Conservation (phyloP, 2,113 vertebrate species). For the Rhegmatorhina hoffmannsi region DNA sequence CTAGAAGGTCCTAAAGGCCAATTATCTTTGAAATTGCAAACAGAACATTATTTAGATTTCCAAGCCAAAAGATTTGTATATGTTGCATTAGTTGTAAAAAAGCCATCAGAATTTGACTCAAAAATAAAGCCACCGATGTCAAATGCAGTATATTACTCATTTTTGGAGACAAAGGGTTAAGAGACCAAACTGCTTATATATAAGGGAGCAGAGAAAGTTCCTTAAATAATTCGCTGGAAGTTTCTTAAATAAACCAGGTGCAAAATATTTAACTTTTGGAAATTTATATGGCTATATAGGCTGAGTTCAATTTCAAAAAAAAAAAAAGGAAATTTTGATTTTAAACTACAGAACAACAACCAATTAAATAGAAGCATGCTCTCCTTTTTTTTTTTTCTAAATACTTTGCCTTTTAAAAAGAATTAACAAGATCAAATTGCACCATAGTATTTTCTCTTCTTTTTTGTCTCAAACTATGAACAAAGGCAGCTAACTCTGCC, state of each 20-base stretch:
- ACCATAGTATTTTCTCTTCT: not conserved
- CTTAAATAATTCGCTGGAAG: not conserved
- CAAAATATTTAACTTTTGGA: not conserved
- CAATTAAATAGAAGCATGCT: not conserved
- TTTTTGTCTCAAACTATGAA: not conserved
- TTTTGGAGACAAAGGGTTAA: not conserved
- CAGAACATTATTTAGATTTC: not conserved
- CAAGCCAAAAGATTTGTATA: not conserved
- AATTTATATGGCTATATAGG: not conserved
- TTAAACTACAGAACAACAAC: not conserved
- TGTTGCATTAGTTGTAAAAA: not conserved
- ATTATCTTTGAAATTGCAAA: not conserved
- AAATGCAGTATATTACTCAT: not conserved
- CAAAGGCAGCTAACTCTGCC: not conserved
- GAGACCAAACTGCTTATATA: not conserved
- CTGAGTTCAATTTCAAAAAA: not conserved
- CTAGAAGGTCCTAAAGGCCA: not conserved
- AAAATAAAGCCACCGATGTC: not conserved
- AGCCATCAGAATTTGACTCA: not conserved
- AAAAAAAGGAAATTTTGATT: not conserved
- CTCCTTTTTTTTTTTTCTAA: not conserved
- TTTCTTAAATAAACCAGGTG: not conserved
- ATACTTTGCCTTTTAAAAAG: not conserved
- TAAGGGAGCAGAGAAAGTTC: not conserved
- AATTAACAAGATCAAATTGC: not conserved